Evolutionary conservation across 2,888 invertebrate species (phyloP), one percentile per base, ranked within the genome.

Genomic region (Xylota sylvarum): DNA sequence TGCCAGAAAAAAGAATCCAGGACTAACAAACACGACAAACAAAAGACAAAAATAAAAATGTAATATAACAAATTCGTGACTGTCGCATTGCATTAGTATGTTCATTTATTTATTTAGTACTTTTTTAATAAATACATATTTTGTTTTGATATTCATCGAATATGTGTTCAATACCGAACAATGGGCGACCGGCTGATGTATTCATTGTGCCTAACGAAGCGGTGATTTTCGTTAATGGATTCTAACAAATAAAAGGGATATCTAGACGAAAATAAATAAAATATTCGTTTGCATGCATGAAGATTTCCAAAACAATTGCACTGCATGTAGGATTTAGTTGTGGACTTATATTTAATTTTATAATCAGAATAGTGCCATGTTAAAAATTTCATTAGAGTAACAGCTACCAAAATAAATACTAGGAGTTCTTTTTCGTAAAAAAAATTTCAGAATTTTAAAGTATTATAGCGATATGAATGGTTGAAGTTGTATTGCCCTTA

Each of bases 171-270:
- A 65, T 67, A 65, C 14, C 50, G 82, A 77, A 73, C 82, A 86
- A 78, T 73, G 43, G 56, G 30, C 17, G 9, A 58, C 19, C 48
- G 12, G 58, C 32, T 67, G 78, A 70, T 74, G 78, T 70, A 83
- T 87, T 87, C 87, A 87, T 69, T 77, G 87, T 37, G 74, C 58
- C 79, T 83, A 87, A 87, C 87, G 87, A 87, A 83, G 83, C 87
- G 58, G 12, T 60, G 74, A 74, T 83, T 74, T 83, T 79, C 64
- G 78, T 78, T 87, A 87, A 87, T 87, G 83, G 83, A 83, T 74
- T 83, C 55, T 17, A 73, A 65, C 32, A 52, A 67, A 70, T 48
- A 86, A 67, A 86, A 86, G 67, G 2, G 27, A 17, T 70, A 85
- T 70, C 69, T 74, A 85, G 84, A 74, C 70, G 43, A 40, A 50